Evolutionary conservation across 2,797 vertebrate species (phyloP).

Genomic region (Meda fulgida): DNA sequence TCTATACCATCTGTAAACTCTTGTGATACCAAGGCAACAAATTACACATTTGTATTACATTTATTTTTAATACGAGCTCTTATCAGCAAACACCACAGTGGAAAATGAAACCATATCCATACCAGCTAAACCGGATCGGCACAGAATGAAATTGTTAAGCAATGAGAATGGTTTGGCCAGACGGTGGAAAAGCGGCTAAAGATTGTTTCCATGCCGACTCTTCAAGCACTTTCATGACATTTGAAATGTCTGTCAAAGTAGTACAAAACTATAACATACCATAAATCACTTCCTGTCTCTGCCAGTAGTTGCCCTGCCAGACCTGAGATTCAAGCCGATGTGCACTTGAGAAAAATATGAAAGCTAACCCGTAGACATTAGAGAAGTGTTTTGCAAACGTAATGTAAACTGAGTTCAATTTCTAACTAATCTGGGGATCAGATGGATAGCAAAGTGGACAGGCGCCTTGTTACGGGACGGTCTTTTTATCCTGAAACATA

Average conservation of each 20-base stretch:
- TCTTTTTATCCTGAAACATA: constrained; percentile 43
- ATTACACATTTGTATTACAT: not conserved
- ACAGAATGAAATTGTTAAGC: not conserved
- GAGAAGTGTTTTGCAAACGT: constrained; percentile 32
- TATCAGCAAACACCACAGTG: not conserved
- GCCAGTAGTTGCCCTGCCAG: not conserved
- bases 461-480: constrained; percentile 36
- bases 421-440: constrained; percentile 39
- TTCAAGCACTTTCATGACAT: not conserved
- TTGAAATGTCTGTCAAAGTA: not conserved
- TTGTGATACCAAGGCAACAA: not conserved
- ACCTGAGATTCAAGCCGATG: constrained; percentile 10
- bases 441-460: constrained; percentile 36
- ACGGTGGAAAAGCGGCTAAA: not conserved
- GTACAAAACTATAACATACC: not conserved
- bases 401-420: constrained; percentile 31
- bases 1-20: not conserved
- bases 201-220: not conserved
- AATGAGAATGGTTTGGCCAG: not conserved
- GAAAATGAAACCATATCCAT: not conserved
- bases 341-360: constrained; percentile 27
- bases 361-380: constrained; percentile 21
- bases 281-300: not conserved
- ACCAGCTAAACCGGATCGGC: not conserved
- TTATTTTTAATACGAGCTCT: not conserved